Evolutionary conservation across 2,888 invertebrate species (phyloP).

Genomic region (Panzeria rudis): DNA sequence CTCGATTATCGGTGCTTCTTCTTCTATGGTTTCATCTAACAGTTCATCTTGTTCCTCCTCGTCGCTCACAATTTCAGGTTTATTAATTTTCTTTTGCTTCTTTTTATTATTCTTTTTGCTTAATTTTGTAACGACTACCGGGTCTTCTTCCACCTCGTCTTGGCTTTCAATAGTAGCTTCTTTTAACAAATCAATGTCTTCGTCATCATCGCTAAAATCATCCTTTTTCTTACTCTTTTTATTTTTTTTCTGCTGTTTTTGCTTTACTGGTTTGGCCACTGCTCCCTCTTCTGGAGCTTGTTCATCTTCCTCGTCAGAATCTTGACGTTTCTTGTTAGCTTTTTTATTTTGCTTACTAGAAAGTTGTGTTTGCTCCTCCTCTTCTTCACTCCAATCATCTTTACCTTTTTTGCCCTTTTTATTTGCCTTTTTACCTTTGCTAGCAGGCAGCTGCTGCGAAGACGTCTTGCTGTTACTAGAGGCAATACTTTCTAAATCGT

Average conservation of each 20-base stretch:
- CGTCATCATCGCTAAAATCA: constrained; percentile 80
- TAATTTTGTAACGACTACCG: constrained; percentile 74
- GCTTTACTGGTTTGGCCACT: constrained; percentile 72
- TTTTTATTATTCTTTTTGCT: constrained; percentile 81
- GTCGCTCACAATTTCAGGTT: constrained; percentile 74
- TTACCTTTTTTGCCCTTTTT: constrained; percentile 84
- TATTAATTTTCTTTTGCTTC: constrained; percentile 76
- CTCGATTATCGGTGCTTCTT: constrained; percentile 43
- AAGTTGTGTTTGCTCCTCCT: constrained; percentile 64
- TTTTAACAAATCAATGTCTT: constrained; percentile 73
- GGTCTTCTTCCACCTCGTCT: constrained; percentile 75
- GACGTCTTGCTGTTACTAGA: constrained; percentile 75
- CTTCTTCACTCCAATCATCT: constrained; percentile 84
- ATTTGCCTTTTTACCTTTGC: constrained; percentile 75
- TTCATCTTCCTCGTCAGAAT: constrained; percentile 72
- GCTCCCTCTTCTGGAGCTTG: constrained; percentile 69
- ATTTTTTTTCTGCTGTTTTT: constrained; percentile 77
- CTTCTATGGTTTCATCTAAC: constrained; percentile 76
- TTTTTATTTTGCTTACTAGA: constrained; percentile 60
- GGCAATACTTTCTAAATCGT: constrained; percentile 79
- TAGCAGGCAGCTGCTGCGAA: constrained; percentile 60
- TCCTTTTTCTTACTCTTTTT: constrained; percentile 80
- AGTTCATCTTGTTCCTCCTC: constrained; percentile 78
- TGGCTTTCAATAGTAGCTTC: constrained; percentile 76
- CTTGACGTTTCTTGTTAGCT: constrained; percentile 67